Evolutionary conservation across 1,140 invertebrate genomes (phyloP).

Genomic region (Magallana ariakensis): DNA sequence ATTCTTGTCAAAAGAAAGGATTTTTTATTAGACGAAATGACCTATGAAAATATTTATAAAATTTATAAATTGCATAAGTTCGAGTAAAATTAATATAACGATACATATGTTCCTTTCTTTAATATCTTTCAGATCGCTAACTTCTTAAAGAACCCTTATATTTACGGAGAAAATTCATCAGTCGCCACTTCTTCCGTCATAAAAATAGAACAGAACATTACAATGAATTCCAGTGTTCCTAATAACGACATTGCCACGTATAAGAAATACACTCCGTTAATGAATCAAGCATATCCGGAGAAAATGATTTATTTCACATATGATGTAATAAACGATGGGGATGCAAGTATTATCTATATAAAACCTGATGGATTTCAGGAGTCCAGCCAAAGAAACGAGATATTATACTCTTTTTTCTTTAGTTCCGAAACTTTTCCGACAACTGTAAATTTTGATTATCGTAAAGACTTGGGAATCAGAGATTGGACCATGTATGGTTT

Average conservation of each 20-base stretch:
- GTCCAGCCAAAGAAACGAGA: not conserved
- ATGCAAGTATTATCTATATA: not conserved
- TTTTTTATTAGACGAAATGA: no score
- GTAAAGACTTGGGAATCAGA: not conserved
- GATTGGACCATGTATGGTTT: not conserved
- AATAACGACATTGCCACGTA: not conserved
- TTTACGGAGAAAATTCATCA: not conserved
- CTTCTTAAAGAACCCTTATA: not conserved
- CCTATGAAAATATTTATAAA: no score
- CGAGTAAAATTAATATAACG: no score
- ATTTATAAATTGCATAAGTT: no score
- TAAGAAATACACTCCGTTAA: not conserved
- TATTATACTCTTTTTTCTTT: not conserved
- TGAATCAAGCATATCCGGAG: not conserved
- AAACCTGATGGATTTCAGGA: not conserved
- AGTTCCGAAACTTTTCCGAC: not conserved
- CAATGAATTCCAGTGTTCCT: not conserved
- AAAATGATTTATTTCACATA: slow-evolving; percentile 14
- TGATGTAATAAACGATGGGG: not conserved
- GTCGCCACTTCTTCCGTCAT: no score
- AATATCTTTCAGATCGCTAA: not conserved
- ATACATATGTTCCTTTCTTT: no score
- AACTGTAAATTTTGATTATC: not conserved
- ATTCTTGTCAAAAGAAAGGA: no score
- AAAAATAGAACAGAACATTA: no score